Evolutionary conservation across 2,113 vertebrate species (phyloP).

Genomic region (sheep (Ovis aries)): ARS-UI_Ramb_v3.0 NC_056054.1:28900501-28901000

Average conservation of each 20-base stretch:
- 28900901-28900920: not conserved
- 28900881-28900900: not conserved
- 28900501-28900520: not conserved
- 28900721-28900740: not conserved
- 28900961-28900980: not conserved
- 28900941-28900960: not conserved
- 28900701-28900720: not conserved
- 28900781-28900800: not conserved
- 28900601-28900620: not conserved
- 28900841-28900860: not conserved
- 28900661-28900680: not conserved
- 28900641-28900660: not conserved
- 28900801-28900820: not conserved
- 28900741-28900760: not conserved
- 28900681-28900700: not conserved
- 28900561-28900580: not conserved
- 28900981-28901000: not conserved
- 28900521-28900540: not conserved
- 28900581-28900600: constrained; percentile 4
- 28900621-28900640: not conserved
- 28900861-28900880: not conserved
- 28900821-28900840: not conserved
- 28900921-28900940: not conserved
- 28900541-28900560: not conserved
- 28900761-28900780: not conserved